phyloP scores from a whole-genome alignment of 2,888 invertebrate genomes.

The Schizotus pectinicornis region DNA sequence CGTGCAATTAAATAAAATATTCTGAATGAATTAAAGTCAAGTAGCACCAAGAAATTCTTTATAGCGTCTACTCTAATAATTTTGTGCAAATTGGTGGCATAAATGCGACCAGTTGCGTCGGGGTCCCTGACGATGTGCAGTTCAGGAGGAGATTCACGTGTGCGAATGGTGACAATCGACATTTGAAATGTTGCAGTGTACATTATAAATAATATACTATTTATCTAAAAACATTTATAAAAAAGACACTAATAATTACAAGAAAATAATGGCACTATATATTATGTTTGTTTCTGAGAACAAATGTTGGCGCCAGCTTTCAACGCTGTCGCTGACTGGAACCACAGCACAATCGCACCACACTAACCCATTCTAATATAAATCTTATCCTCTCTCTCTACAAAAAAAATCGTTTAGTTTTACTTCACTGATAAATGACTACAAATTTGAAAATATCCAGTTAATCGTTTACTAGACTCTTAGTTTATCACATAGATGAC shows the following conservation, averaged over 20 bases:
- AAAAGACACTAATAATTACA: slow-evolving; percentile 60
- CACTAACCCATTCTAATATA: slow-evolving; percentile 51
- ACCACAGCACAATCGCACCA: slow-evolving; percentile 49
- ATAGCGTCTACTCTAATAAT: too few species aligned
- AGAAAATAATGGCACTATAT: slow-evolving; percentile 60
- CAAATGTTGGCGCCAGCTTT: slow-evolving; percentile 43
- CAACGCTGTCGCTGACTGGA: slow-evolving; percentile 43
- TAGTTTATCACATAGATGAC: slow-evolving; percentile 60
- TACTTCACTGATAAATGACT: slow-evolving; percentile 50
- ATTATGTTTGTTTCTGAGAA: slow-evolving; percentile 49
- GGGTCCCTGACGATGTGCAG: too few species aligned
- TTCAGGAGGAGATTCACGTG: too few species aligned
- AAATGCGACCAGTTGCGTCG: too few species aligned
- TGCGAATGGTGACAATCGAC: slow-evolving; percentile 3
- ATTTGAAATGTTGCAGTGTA: slow-evolving; percentile 34
- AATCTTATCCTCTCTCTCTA: slow-evolving; percentile 40
- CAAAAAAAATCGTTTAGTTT: slow-evolving; percentile 32
- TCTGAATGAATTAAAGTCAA: too few species aligned
- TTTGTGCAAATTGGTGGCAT: too few species aligned
- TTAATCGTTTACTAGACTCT: slow-evolving; percentile 52
- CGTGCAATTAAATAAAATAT: too few species aligned
- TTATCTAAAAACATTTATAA: slow-evolving; percentile 60
- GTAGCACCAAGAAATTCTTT: too few species aligned
- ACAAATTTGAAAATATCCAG: slow-evolving; percentile 49
- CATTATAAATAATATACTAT: slow-evolving; percentile 58